Evolutionary conservation across 2,113 vertebrate genomes (phyloP).

Genomic region (Alligator mississippiensis): DNA sequence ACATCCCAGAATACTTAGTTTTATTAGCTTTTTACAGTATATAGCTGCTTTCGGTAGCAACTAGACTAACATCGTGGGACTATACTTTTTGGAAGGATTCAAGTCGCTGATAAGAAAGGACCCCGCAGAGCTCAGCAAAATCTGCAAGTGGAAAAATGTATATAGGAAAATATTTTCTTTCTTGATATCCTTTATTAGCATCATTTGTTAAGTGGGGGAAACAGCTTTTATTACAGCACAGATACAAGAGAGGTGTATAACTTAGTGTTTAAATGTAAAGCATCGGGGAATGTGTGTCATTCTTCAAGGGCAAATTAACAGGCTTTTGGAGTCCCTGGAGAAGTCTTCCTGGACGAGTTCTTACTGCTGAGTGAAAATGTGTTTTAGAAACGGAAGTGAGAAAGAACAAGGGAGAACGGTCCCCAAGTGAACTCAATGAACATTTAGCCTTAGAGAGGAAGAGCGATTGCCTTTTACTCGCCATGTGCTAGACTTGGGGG

Average conservation of each 20-base stretch:
- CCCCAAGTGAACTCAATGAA: background rate
- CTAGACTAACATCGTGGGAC: accelerated
- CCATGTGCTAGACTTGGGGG: too few relatives aligned
- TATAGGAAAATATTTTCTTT: conserved; percentile 42
- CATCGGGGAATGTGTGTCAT: background rate
- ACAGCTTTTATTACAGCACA: conserved; percentile 26
- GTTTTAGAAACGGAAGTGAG: accelerated
- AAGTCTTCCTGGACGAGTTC: conserved; percentile 11
- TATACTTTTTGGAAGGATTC: background rate
- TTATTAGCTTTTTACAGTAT: background rate
- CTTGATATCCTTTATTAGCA: conserved; percentile 49
- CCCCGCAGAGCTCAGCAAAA: background rate
- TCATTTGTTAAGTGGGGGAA: background rate
- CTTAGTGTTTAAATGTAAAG: background rate
- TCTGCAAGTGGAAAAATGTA: background rate
- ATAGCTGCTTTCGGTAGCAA: background rate
- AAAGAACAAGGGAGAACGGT: accelerated
- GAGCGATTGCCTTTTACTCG: background rate
- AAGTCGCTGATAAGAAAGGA: background rate
- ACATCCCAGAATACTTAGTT: background rate
- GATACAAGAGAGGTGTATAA: background rate
- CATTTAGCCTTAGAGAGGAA: background rate
- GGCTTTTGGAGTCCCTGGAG: background rate
- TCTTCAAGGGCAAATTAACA: conserved; percentile 15
- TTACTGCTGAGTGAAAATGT: conserved; percentile 38